Evolutionary conservation across 2,888 invertebrate species (phyloP).

Genomic region (Pegoplata infirma): DNA sequence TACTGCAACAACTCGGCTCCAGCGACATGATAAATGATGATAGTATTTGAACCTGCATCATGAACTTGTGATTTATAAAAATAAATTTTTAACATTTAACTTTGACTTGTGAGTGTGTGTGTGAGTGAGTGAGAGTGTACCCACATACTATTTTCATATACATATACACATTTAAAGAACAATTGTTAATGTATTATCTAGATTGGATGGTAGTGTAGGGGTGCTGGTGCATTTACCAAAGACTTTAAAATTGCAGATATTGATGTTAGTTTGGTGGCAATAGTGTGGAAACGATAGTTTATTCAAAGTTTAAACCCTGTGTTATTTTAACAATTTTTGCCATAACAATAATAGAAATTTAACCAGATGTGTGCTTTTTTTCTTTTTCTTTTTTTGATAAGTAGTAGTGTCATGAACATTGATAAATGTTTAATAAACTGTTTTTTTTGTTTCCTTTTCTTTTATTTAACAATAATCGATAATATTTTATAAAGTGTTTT

Average conservation of each 20-base stretch:
- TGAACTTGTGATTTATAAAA: constrained; percentile 56
- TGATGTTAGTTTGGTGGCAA: not conserved
- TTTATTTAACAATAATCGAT: not conserved
- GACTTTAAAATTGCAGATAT: not conserved
- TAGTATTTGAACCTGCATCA: constrained; percentile 35
- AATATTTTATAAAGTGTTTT: not conserved
- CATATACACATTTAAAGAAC: too few species aligned
- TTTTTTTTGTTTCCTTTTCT: not conserved
- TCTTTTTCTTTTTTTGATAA: too few species aligned
- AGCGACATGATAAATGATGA: constrained; percentile 50
- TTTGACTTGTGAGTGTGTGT: not conserved
- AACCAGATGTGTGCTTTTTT: constrained; percentile 20
- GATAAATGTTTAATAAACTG: constrained; percentile 29
- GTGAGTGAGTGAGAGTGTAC: not conserved
- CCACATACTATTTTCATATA: not conserved
- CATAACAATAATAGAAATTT: not conserved
- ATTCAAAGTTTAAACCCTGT: not conserved
- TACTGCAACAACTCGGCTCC: not conserved
- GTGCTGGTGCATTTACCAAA: too few species aligned
- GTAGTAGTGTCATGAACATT: constrained; percentile 9
- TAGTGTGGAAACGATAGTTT: constrained; percentile 3
- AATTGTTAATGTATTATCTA: not conserved
- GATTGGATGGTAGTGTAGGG: not conserved
- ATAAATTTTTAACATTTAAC: constrained; percentile 42
- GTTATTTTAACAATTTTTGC: constrained; percentile 4